Conservation (phyloP, 1,140 invertebrate species). For the Cherax quadricarinatus region DNA sequence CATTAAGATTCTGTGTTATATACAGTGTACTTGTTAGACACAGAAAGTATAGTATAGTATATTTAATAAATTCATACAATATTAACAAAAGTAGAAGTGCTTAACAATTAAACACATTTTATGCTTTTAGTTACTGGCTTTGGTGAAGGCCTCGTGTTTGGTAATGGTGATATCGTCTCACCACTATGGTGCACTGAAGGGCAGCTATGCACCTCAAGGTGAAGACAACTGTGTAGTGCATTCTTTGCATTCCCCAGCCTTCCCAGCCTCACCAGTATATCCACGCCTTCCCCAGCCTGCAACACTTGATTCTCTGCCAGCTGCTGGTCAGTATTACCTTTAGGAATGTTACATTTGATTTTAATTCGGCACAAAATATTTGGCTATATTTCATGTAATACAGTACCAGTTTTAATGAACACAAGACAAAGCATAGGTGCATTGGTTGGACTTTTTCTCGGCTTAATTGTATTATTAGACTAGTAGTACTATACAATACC, state of each 20-base stretch:
- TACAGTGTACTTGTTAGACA: too few relatives aligned
- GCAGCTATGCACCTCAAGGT: constrained; percentile 22
- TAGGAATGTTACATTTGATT: neutral
- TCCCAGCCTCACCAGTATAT: constrained; percentile 25
- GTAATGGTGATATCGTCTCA: constrained; percentile 50
- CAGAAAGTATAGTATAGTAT: too few relatives aligned
- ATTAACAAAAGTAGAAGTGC: too few relatives aligned
- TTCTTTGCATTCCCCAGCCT: constrained; percentile 43
- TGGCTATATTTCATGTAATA: neutral
- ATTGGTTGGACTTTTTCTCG: too few relatives aligned
- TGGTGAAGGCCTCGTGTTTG: constrained; percentile 7
- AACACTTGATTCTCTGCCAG: constrained; percentile 57
- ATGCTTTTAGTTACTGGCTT: constrained; percentile 33
- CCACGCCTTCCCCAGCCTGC: constrained; percentile 56
- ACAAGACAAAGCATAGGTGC: too few relatives aligned
- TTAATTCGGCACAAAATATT: neutral
- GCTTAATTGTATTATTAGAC: too few relatives aligned
- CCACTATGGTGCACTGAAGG: constrained; percentile 54
- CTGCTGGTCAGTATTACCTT: constrained; percentile 51
- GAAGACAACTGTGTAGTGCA: constrained; percentile 55
- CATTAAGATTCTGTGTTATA: too few relatives aligned
- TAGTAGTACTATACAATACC: too few relatives aligned
- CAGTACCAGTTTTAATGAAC: too few relatives aligned
- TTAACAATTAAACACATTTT: neutral
- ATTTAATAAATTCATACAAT: too few relatives aligned